Base-by-base conservation (phyloP, 2,797 vertebrate species). In the Pangasius larnaudii region DNA sequence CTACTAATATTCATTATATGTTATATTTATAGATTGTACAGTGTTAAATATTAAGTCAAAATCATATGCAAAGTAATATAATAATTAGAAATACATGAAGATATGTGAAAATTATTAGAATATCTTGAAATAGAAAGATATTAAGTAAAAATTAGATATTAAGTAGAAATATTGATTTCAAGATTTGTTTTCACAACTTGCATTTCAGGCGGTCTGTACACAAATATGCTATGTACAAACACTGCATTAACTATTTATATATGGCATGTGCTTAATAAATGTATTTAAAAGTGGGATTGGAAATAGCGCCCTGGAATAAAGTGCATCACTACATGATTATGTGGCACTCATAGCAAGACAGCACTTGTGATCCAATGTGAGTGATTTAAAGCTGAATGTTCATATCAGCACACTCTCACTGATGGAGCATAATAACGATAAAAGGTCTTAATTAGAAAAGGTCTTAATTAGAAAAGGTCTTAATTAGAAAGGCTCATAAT, bases 361-460 rank as follows among this genome's bases (percentile, higher is more conserved):
- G 58, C 11, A n/a, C 22, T 10, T 27, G 18, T 33, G 16, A 22
- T 79, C 77, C 36, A 27, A 2, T 61, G 58, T 61, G 11, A 67
- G 59, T 85, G 72, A 85, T 67, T 88, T 69, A 69, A 88, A 18
- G 59, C 24, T 56, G 7, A 84, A 5, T 22, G 42, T 51, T 53
- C n/a, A 4, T 67, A 83, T 84, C 42, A 84, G 27, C 5, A 61
- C 36, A 61, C 22, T 3, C 36, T 24, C 33, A 61, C 22, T 81
- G 24, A 59, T 27, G 39, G 6, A 61, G 22, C 11, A 81, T 61
- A 42, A 42, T n/a, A 61, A 39, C 9, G 11, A 42, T n/a, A 61
- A 46, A 46, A 46, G 42, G 30, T n/a, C 3, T 1, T 1, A 13
- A 2, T 46, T 46, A 81, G 9, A 81, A 5, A 81, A 42, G 33